Evolutionary conservation across 1,140 invertebrate genomes (phyloP), one percentile per base, ranked within the genome.

Genomic region (Muscidifurax raptorellus): DNA sequence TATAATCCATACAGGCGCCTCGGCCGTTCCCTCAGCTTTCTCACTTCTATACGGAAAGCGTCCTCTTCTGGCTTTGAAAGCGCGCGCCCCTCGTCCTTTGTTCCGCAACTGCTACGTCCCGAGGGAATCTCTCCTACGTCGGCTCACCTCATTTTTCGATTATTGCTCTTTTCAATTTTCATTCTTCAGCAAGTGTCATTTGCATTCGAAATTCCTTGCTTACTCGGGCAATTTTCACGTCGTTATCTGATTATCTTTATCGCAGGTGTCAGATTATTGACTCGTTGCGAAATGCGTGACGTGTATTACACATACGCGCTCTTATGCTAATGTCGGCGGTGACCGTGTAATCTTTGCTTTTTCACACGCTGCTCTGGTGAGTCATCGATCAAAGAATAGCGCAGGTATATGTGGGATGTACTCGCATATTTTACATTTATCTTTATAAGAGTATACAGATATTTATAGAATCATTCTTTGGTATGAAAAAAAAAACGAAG

Each of bases 11-110:
- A 75, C 12, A 1, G 7, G 27, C 32, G 28, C 82, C 69, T 82
- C 25, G 67, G 80, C 52, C 85, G 25, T 84, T 85, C 82, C 72
- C 71, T 66, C 83, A 52, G 80, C 27, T 84, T 52, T 79, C 74
- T 76, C 52, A 36, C 44, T 44, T 25, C 76, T 71, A 82, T 64
- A 40, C 71, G 71, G 47, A 27, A 32, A 82, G 59, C 83, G 77
- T 86, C 84, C 22, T 28, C 0, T 44, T 80, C 69, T 18, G 44
- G 44, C 66, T 69, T 69, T n/a, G 66, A 69, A 27, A 28, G 66
- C 66, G 25, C 27, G 25, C 25, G 22, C 66, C 72, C 66, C 52
- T 44, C 77, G 30, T 75, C 64, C 76, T 71, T 71, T 76, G 64
- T 64, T 67, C 47, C 52, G 15, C 25, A 59, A 71, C 12, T 47